Evolutionary conservation across 2,113 vertebrate genomes (phyloP).

Genomic region (Dipodomys ordii): DNA sequence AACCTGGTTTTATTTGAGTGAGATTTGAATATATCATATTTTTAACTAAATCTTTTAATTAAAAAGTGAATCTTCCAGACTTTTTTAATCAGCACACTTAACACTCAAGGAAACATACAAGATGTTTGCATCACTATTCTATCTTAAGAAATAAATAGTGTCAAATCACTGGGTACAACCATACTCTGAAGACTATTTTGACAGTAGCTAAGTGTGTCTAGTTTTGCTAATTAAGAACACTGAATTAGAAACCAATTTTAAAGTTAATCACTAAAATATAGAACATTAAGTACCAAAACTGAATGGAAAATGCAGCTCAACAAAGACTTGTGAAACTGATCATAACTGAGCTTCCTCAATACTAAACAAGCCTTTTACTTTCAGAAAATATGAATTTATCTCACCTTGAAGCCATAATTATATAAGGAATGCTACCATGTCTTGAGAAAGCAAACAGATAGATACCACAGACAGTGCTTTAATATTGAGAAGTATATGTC

Average conservation of each 20-base stretch:
- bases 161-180: conserved; percentile 18
- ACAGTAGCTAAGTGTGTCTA: background rate
- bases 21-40: background rate
- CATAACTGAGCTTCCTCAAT: background rate
- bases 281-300: conserved; percentile 19
- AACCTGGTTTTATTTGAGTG: background rate
- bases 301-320: conserved; percentile 31
- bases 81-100: conserved; percentile 9
- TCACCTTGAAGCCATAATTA: background rate
- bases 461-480: background rate
- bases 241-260: conserved; percentile 38
- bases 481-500: background rate
- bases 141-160: conserved; percentile 14
- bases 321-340: background rate
- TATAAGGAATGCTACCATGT: background rate
- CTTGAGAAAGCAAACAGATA: background rate
- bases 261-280: conserved; percentile 13
- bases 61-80: background rate
- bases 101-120: background rate
- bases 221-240: conserved; percentile 56
- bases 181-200: conserved; percentile 3
- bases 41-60: conserved; percentile 32
- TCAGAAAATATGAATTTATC: background rate
- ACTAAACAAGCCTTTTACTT: background rate
- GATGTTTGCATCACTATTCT: conserved; percentile 31